phyloP scores from a whole-genome alignment of 2,888 invertebrate genomes.

The Caenorhabditis angaria region DNA sequence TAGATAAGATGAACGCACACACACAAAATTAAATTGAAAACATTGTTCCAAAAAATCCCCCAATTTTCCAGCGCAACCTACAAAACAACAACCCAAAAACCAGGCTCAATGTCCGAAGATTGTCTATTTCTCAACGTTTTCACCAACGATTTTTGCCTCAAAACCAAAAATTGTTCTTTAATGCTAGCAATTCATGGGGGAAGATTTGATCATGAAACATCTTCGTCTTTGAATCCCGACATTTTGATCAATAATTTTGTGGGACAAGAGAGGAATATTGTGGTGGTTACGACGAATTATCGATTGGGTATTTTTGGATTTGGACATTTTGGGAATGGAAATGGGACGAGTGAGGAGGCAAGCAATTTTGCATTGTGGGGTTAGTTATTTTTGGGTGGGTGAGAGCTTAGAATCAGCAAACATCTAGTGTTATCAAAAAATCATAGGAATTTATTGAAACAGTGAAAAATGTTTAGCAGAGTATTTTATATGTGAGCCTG shows the following conservation, averaged over 20 bases:
- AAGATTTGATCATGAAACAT: not conserved
- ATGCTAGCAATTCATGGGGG: not conserved
- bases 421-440: too few species aligned
- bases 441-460: too few species aligned
- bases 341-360: too few species aligned
- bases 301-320: conserved; percentile 3
- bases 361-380: not conserved
- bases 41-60: too few species aligned
- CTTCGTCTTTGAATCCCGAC: not conserved
- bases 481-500: too few species aligned
- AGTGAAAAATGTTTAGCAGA: too few species aligned
- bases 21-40: too few species aligned
- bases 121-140: conserved; percentile 47
- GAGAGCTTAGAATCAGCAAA: too few species aligned
- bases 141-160: conserved; percentile 36
- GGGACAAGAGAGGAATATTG: conserved; percentile 3
- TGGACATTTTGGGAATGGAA: not conserved
- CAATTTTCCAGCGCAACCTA: too few species aligned
- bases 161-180: not conserved
- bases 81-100: conserved; percentile 11
- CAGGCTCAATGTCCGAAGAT: conserved; percentile 44
- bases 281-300: not conserved
- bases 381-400: not conserved
- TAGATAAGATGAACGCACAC: too few species aligned
- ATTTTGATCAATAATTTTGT: conserved; percentile 5